phyloP scores from a whole-genome alignment of 2,888 invertebrate species.

The Cataglyphis altisquamis region DNA sequence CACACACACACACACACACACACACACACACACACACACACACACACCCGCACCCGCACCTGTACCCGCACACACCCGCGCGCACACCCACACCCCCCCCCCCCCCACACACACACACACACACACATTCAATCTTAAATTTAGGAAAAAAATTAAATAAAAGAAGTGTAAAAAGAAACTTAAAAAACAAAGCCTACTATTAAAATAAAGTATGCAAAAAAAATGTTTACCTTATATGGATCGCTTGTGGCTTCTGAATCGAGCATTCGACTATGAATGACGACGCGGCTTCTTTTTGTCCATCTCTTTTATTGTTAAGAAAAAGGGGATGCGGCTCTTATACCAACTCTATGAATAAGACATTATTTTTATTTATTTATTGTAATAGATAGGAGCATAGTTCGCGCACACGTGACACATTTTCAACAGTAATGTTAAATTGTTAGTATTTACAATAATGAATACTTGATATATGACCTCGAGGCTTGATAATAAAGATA shows the following conservation, averaged over 20 bases:
- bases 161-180: background rate
- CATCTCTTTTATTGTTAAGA: background rate
- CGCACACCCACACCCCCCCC: too few relatives aligned
- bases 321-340: background rate
- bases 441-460: conserved; percentile 8
- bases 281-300: background rate
- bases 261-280: background rate
- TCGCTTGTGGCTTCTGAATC: background rate
- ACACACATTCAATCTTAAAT: too few relatives aligned
- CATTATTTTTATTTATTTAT: background rate
- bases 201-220: background rate
- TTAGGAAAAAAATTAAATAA: too few relatives aligned
- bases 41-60: too few relatives aligned
- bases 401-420: background rate
- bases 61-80: too few relatives aligned
- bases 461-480: background rate
- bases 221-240: background rate
- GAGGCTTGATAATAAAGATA: background rate
- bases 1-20: too few relatives aligned
- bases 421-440: background rate
- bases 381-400: background rate
- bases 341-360: background rate
- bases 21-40: too few relatives aligned
- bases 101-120: too few relatives aligned
- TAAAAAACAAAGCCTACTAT: background rate